A percentile compares a stretch with the other conserved stretches of the same genome.
These are phyloP conservation scores for Berghia stephanieae DNA, from an alignment of 1,140 invertebrate genomes.

Conservation along the genomic window DNA sequence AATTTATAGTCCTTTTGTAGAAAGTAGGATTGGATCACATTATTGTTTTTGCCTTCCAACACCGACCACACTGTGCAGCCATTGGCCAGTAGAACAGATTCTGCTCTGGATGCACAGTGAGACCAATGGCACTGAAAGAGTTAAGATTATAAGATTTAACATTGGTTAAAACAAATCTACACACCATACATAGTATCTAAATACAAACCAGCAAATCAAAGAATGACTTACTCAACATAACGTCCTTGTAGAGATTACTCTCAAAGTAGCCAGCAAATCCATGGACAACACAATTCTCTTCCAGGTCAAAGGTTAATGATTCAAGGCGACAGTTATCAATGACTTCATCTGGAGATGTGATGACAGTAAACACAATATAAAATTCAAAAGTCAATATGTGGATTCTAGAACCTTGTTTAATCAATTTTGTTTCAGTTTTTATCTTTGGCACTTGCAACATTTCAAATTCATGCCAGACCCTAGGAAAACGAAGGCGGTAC, in stretches of 20 bases:
- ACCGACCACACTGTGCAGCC: no score
- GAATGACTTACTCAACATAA: conserved; percentile 77
- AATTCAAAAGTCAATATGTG: neutral
- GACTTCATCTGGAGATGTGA: conserved; percentile 54
- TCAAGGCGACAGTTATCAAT: conserved; percentile 80
- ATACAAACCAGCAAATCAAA: neutral
- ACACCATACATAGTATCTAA: conserved; percentile 15
- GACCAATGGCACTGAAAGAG: no score
- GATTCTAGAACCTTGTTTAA: no score
- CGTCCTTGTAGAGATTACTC: conserved; percentile 82
- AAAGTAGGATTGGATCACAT: no score
- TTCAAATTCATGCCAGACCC: neutral
- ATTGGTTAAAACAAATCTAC: no score
- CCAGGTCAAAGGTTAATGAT: conserved; percentile 76
- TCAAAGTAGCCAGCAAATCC: conserved; percentile 97
- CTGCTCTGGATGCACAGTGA: no score
- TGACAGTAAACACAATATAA: conserved; percentile 16
- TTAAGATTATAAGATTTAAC: no score
- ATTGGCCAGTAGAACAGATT: no score
- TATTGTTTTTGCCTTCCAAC: no score
- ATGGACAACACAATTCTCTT: conserved; percentile 83
- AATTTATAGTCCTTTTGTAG: no score
- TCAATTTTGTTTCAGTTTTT: no score
- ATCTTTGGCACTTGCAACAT: no score
- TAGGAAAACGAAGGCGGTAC: neutral